Base-by-base conservation (phyloP, 2,888 invertebrate species). In the Molorchus minor region DNA sequence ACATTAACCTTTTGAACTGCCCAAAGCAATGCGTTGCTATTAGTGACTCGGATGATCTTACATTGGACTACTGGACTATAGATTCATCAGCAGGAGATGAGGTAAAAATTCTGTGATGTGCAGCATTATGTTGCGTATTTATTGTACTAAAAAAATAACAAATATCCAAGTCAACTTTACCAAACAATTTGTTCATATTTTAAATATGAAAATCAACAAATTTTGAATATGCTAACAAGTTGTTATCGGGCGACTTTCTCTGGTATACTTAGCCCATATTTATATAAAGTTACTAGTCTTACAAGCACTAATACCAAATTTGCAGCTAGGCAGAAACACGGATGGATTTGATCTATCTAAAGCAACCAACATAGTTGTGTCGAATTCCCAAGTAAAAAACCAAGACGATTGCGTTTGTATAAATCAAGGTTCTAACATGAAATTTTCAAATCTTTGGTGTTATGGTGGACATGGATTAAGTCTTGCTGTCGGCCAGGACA, bases 331-430 rank as follows among this genome's bases (percentile, higher is more conserved):
- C 8, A 64, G 63, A 20, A 66, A 68, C 38, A 68, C 68, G 0
- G 68, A 68, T 19, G 68, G 68, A 16, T 65, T 68, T 41, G 65
- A 62, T 29, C 20, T 67, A n/a, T 65, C 56, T 21, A 58, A 55
- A 12, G 33, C 41, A 1, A 63, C 44, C 10, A 41, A 61, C 7
- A 13, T 68, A 2, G 15, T 51, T 0, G 36, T 68, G 5, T 16
- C 36, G n/a, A 56, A 61, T 43, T 8, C 60, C 2, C 16, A 35
- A 3, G 58, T 68, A 12, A 56, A 57, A 13, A 68, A 68, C 19
- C 68, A 68, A 58, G 68, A 68, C 29, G 66, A 68, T 20, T 68
- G 68, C 29, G 60, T 66, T 13, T 65, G 64, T 21, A 55, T 68
- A 2, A 68, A 68, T 29, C 56, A 66, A 30, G 66, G 64, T 1